Percentiles rank a stretch among this genome's conserved stretches.
Evolutionary conservation across 2,797 vertebrate species (phyloP).

Genomic region (Otus scops): DNA sequence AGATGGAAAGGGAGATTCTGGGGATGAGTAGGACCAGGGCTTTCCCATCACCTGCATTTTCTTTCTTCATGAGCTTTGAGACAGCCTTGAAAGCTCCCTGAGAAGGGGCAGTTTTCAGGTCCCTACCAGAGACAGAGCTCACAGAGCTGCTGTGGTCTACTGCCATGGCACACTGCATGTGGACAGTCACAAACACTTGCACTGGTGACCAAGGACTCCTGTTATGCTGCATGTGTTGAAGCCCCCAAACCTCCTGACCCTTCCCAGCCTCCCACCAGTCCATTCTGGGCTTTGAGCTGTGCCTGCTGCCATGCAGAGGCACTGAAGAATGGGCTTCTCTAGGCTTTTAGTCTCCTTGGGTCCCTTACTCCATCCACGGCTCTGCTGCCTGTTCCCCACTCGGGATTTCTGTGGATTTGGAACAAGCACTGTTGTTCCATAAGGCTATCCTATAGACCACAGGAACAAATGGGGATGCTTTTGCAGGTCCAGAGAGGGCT

Average conservation of each 20-base stretch:
- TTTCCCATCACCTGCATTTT: not conserved
- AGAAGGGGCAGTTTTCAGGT: not conserved
- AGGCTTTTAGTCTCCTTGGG: not conserved
- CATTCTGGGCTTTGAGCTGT: not conserved
- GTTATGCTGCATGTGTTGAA: not conserved
- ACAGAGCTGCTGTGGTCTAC: not conserved
- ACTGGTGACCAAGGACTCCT: not conserved
- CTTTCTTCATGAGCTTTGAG: not conserved
- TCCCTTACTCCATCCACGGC: not conserved
- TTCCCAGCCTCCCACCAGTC: not conserved
- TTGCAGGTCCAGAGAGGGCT: not conserved
- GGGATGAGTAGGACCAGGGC: not conserved
- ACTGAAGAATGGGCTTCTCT: not conserved
- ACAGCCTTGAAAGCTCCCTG: not conserved
- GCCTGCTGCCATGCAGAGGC: not conserved
- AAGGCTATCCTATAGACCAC: not conserved
- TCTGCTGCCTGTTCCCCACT: not conserved
- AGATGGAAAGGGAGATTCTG: not conserved
- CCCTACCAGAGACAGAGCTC: not conserved
- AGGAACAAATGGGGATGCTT: not conserved
- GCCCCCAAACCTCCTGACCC: not conserved
- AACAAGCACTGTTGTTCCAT: not conserved
- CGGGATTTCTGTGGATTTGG: not conserved
- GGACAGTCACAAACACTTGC: not conserved
- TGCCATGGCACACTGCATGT: rapidly evolving